Conservation (phyloP, 2,888 invertebrate species). For the Hydropsyche betteni region DNA sequence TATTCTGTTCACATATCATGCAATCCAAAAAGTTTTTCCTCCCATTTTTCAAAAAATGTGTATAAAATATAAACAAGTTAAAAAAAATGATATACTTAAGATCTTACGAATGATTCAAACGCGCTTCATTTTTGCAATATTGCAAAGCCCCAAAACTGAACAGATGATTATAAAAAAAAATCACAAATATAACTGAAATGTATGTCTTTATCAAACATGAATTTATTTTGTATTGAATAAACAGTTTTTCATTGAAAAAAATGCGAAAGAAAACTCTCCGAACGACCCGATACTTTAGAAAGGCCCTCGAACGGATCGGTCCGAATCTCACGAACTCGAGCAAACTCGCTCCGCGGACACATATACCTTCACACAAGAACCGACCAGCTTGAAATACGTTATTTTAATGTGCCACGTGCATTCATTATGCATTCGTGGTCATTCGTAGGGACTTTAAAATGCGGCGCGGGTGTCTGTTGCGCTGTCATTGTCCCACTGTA, state of each 20-base stretch:
- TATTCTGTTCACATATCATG: too few relatives aligned
- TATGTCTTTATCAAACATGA: not conserved
- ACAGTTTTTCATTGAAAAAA: not conserved
- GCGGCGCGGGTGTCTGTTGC: constrained; percentile 31
- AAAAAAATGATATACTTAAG: too few relatives aligned
- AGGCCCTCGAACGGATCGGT: too few relatives aligned
- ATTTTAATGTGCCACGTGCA: constrained; percentile 34
- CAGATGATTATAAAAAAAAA: too few relatives aligned
- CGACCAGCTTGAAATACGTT: constrained; percentile 16
- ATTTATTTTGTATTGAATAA: not conserved
- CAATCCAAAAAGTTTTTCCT: too few relatives aligned
- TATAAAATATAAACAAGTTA: too few relatives aligned
- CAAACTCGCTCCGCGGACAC: not conserved
- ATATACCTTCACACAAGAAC: constrained; percentile 1
- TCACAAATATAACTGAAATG: too few relatives aligned
- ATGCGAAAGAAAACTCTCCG: not conserved
- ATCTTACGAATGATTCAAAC: too few relatives aligned
- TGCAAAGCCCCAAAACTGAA: too few relatives aligned
- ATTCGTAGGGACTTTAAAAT: constrained; percentile 36
- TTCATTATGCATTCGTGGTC: constrained; percentile 21
- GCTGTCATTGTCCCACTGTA: constrained; percentile 41
- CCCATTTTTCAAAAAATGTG: too few relatives aligned
- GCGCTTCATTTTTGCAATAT: too few relatives aligned
- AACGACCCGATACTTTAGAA: not conserved
- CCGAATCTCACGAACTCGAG: not conserved